Evolutionary conservation across 92 coral and sea anemone genomes (phyloP).

Genomic region (Porites cylindrica): DNA sequence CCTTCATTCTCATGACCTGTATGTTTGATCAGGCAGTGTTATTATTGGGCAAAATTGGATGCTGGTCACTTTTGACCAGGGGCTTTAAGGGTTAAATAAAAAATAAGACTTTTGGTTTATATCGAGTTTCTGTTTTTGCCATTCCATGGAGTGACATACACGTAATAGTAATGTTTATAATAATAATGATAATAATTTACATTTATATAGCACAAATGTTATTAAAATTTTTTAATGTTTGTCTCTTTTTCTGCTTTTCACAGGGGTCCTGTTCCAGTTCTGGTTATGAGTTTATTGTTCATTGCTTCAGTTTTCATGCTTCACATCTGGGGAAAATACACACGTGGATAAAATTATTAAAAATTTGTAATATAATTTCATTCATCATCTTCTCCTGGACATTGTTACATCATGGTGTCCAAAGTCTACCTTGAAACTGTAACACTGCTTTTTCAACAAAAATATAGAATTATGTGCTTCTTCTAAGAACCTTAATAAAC

Average conservation of each 20-base stretch:
- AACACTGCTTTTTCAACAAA: not conserved
- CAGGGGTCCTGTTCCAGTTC: slow-evolving; percentile 98
- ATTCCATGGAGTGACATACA: too few relatives aligned
- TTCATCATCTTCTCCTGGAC: not conserved
- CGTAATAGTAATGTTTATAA: too few relatives aligned
- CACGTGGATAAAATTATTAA: slow-evolving; percentile 74
- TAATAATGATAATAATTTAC: too few relatives aligned
- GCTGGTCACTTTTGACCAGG: too few relatives aligned
- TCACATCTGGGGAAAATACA: slow-evolving; percentile 99
- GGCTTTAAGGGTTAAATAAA: too few relatives aligned
- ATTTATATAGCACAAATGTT: not conserved
- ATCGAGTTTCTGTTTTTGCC: too few relatives aligned
- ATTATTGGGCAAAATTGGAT: too few relatives aligned
- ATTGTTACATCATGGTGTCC: not conserved
- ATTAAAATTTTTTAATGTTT: not conserved
- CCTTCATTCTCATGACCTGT: too few relatives aligned
- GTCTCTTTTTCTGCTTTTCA: slow-evolving; percentile 2
- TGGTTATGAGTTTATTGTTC: slow-evolving; percentile 94
- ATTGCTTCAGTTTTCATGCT: slow-evolving; percentile 98
- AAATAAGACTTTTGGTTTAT: too few relatives aligned
- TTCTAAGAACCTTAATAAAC: slow-evolving; percentile 26
- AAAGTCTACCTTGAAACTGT: not conserved
- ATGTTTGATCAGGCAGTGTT: too few relatives aligned
- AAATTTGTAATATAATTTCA: not conserved
- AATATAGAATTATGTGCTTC: slow-evolving; percentile 4